These are phyloP conservation scores for Malthinus flaveolus DNA, from an alignment of 2,888 invertebrate genomes.

Conservation along the genomic window DNA sequence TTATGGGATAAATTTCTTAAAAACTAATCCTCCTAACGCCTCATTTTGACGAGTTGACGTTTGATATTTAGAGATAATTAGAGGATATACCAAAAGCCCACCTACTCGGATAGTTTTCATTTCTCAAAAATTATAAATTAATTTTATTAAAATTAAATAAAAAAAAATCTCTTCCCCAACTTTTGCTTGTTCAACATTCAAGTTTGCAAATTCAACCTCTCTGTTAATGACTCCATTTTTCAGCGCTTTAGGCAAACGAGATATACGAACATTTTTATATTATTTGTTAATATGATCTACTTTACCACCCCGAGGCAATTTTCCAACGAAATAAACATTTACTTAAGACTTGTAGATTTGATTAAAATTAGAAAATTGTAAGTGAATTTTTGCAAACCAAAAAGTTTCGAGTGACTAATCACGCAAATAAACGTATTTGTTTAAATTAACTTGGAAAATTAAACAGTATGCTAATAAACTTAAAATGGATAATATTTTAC, in stretches of 20 bases:
- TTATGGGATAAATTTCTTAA: slow-evolving; percentile 23
- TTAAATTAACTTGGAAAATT: slow-evolving; percentile 6
- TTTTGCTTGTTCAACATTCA: no score
- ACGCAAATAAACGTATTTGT: no score
- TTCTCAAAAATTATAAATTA: background rate
- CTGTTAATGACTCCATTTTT: no score
- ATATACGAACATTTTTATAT: background rate
- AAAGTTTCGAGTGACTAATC: no score
- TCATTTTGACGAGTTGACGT: slow-evolving; percentile 28
- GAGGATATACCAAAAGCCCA: slow-evolving; percentile 15
- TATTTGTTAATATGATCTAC: background rate
- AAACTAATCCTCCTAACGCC: slow-evolving; percentile 25
- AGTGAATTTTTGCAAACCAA: no score
- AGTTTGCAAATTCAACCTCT: no score
- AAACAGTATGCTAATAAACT: slow-evolving; percentile 8
- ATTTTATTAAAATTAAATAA: no score
- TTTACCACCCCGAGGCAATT: background rate
- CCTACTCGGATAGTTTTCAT: slow-evolving; percentile 23
- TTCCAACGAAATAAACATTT: no score
- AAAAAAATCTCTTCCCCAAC: no score
- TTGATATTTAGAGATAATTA: slow-evolving; percentile 27
- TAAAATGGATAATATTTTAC: slow-evolving; percentile 12
- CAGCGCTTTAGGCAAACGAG: background rate
- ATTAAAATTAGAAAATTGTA: no score
- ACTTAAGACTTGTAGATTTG: no score